These are phyloP conservation scores for Mesodorylaimus sp. DNA, from an alignment of 2,888 invertebrate species.

Conservation along the genomic window DNA sequence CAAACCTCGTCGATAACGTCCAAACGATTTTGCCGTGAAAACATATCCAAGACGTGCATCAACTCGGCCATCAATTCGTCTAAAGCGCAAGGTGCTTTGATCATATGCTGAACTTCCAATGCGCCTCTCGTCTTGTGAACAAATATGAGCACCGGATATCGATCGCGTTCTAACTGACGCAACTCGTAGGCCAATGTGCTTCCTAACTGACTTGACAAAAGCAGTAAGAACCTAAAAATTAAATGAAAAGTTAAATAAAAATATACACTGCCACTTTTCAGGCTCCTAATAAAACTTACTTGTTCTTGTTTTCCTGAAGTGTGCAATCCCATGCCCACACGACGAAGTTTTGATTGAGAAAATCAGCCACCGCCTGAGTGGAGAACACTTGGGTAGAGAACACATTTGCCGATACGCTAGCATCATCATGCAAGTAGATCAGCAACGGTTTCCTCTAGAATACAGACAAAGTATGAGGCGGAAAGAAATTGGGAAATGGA, in stretches of 20 bases:
- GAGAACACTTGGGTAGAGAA: constrained; percentile 84
- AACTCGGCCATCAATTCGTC: constrained; percentile 69
- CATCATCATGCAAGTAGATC: constrained; percentile 82
- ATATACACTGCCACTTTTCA: too few relatives aligned
- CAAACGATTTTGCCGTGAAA: constrained; percentile 50
- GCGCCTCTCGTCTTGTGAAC: too few relatives aligned
- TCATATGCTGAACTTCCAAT: too few relatives aligned
- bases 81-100: constrained; percentile 48
- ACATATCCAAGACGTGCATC: constrained; percentile 69
- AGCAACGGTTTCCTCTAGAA: constrained; percentile 66
- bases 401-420: constrained; percentile 76
- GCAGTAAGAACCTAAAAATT: too few relatives aligned
- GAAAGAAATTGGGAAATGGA: too few relatives aligned
- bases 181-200: too few relatives aligned
- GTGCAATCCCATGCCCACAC: constrained; percentile 94
- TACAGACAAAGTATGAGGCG: neutral
- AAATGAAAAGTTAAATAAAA: too few relatives aligned
- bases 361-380: constrained; percentile 69
- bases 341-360: constrained; percentile 66
- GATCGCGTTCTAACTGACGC: too few relatives aligned
- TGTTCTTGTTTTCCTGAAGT: constrained; percentile 59
- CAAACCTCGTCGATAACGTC: constrained; percentile 57
- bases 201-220: too few relatives aligned
- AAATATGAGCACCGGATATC: too few relatives aligned
- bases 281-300: too few relatives aligned